Conservation (phyloP, 2,888 invertebrate genomes). For the Cosmorhoe ocellata region DNA sequence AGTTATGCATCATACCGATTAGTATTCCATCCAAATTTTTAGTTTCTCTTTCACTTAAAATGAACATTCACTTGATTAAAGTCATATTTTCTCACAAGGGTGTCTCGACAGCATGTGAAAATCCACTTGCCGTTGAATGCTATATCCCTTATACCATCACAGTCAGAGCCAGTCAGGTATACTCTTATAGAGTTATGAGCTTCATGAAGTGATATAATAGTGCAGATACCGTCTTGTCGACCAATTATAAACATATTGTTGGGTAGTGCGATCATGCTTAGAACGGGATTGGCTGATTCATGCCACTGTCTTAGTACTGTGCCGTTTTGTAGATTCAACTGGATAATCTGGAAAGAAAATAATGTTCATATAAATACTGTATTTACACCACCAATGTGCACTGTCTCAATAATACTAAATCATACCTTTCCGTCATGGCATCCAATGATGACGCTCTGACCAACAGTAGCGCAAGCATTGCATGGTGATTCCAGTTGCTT, state of each 20-base stretch:
- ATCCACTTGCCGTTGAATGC: constrained; percentile 83
- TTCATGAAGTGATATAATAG: constrained; percentile 71
- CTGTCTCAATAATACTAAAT: no score
- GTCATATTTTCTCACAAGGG: constrained; percentile 84
- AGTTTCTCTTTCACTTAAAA: constrained; percentile 57
- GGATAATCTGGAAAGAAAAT: constrained; percentile 54
- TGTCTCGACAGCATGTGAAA: constrained; percentile 85
- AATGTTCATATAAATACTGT: no score
- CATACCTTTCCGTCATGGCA: constrained; percentile 82
- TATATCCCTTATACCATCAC: constrained; percentile 86
- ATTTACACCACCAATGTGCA: no score
- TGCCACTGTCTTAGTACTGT: constrained; percentile 61
- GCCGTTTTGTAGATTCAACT: constrained; percentile 58
- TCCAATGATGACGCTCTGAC: constrained; percentile 77
- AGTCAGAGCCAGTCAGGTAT: constrained; percentile 87
- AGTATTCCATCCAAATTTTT: constrained; percentile 4
- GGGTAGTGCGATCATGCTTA: constrained; percentile 72
- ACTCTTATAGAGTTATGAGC: constrained; percentile 56
- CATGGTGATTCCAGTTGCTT: constrained; percentile 74
- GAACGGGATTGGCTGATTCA: constrained; percentile 82
- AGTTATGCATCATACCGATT: constrained; percentile 7
- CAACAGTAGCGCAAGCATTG: constrained; percentile 80
- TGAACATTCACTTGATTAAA: constrained; percentile 74
- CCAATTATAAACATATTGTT: constrained; percentile 80
- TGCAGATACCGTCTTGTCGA: constrained; percentile 85